Conservation (phyloP, 2,888 invertebrate species). For the Lycophotia porphyrea region DNA sequence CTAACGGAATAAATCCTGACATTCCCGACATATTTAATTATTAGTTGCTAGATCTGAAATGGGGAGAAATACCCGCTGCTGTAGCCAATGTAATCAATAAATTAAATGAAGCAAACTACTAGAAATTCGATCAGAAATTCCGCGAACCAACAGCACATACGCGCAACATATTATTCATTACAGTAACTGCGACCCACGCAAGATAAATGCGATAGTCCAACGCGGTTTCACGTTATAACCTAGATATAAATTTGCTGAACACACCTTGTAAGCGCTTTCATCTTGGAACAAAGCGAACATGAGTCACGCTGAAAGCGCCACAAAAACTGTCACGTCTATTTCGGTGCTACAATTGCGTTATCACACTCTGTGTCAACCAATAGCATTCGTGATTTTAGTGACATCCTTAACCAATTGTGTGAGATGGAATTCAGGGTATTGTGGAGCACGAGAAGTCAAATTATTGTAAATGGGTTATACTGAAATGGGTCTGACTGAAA, state of each 20-base stretch:
- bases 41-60: background rate
- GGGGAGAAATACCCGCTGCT: background rate
- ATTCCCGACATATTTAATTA: too few relatives aligned
- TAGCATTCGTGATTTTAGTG: conserved; percentile 28
- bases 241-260: conserved; percentile 57
- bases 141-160: conserved; percentile 21
- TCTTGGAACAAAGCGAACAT: conserved; percentile 57
- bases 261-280: conserved; percentile 53
- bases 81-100: conserved; percentile 34
- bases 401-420: conserved; percentile 29
- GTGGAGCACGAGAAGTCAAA: background rate
- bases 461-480: background rate
- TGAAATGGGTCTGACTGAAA: background rate
- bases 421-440: conserved; percentile 3
- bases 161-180: conserved; percentile 59
- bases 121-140: conserved; percentile 25
- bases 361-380: conserved; percentile 41
- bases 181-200: conserved; percentile 50
- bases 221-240: conserved; percentile 55
- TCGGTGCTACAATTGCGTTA: conserved; percentile 55
- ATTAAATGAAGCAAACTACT: conserved; percentile 27
- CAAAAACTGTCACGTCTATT: conserved; percentile 61
- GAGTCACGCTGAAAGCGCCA: conserved; percentile 42
- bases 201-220: conserved; percentile 57
- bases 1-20: too few relatives aligned